Percentiles rank a stretch among this genome's conserved stretches.
Conservation (phyloP, 2,797 vertebrate genomes). For the Knipowitschia caucasica region DNA sequence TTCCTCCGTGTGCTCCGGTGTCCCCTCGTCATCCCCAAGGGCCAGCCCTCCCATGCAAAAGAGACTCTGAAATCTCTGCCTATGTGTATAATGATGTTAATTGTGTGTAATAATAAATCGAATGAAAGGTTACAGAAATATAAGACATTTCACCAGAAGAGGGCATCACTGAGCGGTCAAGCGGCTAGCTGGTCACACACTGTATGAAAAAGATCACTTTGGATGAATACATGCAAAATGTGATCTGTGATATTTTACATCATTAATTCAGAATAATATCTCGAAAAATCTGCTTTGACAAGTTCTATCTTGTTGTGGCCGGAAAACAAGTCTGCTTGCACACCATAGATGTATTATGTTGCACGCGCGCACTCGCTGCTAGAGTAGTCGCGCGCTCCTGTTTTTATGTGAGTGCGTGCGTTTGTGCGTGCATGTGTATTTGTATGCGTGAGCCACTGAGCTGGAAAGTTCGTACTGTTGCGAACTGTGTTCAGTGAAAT, state of each 20-base stretch:
- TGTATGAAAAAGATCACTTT: too few species aligned
- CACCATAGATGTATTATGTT: too few species aligned
- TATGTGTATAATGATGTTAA: too few species aligned
- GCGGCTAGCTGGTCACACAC: not conserved
- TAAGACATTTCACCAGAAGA: not conserved
- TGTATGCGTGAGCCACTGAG: not conserved
- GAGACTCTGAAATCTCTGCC: too few species aligned
- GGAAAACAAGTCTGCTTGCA: constrained; percentile 18
- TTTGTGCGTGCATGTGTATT: too few species aligned
- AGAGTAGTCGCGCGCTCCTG: not conserved
- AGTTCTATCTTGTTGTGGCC: not conserved
- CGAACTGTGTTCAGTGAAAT: constrained; percentile 1
- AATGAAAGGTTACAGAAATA: too few species aligned
- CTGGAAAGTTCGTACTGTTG: constrained; percentile 19
- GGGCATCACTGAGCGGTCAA: not conserved
- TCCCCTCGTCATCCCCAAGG: too few species aligned
- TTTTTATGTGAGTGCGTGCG: not conserved
- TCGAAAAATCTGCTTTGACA: not conserved
- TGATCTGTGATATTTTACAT: not conserved
- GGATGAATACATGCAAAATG: not conserved
- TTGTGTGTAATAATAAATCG: too few species aligned
- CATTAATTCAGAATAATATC: not conserved
- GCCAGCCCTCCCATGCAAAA: too few species aligned
- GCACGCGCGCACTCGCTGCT: not conserved
- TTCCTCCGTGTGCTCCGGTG: too few species aligned